These are phyloP conservation scores for Petrocephalus sullivani DNA, from an alignment of 2,797 vertebrate species.

Conservation along the genomic window DNA sequence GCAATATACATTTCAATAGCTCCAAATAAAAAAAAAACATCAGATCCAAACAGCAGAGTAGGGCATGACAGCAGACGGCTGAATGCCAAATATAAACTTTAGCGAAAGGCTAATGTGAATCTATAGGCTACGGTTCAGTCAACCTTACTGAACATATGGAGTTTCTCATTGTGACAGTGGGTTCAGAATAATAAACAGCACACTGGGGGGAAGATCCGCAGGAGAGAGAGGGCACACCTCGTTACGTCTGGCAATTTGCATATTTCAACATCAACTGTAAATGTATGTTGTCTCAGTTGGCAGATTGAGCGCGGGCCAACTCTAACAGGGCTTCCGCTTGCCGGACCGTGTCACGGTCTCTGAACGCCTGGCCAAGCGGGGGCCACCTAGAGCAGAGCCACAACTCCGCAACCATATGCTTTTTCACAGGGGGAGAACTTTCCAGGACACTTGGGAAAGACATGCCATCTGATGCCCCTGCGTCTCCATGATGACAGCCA, in stretches of 20 bases:
- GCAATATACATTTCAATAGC: conserved; percentile 15
- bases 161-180: not conserved
- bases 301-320: not conserved
- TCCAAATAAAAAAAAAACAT: conserved; percentile 9
- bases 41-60: not conserved
- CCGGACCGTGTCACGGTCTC: not conserved
- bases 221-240: not conserved
- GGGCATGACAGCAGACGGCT: not conserved
- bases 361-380: not conserved
- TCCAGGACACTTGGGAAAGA: not conserved
- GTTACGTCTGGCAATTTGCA: not conserved
- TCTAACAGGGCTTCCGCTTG: not conserved
- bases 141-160: not conserved
- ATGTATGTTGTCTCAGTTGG: not conserved
- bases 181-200: not conserved
- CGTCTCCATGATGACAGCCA: not conserved
- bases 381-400: not conserved
- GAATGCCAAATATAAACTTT: not conserved
- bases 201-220: not conserved
- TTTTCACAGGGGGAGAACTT: not conserved
- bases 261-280: not conserved
- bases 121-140: not conserved
- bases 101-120: not conserved
- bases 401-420: not conserved
- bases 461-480: not conserved